A percentile compares a stretch with the other conserved stretches of the same genome.
phyloP scores from a whole-genome alignment of 2,113 vertebrate species.

The Phalacrocorax aristotelis region DNA sequence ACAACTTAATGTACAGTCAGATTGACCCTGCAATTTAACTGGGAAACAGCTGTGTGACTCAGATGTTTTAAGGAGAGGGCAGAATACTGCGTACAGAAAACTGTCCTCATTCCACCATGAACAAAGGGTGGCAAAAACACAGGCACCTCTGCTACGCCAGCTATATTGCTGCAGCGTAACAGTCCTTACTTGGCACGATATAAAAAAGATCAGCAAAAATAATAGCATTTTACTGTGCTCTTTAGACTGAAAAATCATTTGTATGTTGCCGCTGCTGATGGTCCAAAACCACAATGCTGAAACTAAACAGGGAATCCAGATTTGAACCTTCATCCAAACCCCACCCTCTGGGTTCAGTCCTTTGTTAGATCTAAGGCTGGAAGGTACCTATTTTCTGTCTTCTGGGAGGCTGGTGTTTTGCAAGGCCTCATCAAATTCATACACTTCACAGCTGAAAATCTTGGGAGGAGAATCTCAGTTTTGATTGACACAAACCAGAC shows the following conservation, averaged over 20 bases:
- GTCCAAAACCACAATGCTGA: slow-evolving; percentile 57
- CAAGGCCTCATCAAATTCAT: slow-evolving; percentile 13
- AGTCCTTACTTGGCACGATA: slow-evolving; percentile 40
- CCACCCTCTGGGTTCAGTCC: slow-evolving; percentile 35
- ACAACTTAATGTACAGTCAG: slow-evolving; percentile 14
- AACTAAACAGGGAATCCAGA: slow-evolving; percentile 42
- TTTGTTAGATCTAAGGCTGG: slow-evolving; percentile 50
- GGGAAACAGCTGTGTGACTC: slow-evolving; percentile 47
- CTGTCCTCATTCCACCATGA: not conserved
- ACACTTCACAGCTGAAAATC: slow-evolving; percentile 22
- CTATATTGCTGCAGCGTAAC: not conserved
- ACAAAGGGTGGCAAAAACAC: slow-evolving; percentile 42
- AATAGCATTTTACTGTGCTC: slow-evolving; percentile 40
- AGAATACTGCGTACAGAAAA: slow-evolving; percentile 18
- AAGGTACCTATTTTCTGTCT: slow-evolving; percentile 63
- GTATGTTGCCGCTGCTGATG: slow-evolving; percentile 43
- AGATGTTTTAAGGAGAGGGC: slow-evolving; percentile 29
- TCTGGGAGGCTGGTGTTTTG: slow-evolving; percentile 16
- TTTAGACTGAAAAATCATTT: slow-evolving; percentile 54
- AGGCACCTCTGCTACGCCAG: not conserved
- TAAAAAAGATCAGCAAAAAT: slow-evolving; percentile 63
- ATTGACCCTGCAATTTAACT: slow-evolving; percentile 12
- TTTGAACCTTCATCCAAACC: slow-evolving; percentile 52
- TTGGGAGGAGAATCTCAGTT: not conserved
- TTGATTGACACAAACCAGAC: slow-evolving; percentile 25